Percentiles rank a stretch among this genome's conserved stretches.
Evolutionary conservation across 2,113 vertebrate species (phyloP).

Genomic region (Aphelocoma coerulescens): DNA sequence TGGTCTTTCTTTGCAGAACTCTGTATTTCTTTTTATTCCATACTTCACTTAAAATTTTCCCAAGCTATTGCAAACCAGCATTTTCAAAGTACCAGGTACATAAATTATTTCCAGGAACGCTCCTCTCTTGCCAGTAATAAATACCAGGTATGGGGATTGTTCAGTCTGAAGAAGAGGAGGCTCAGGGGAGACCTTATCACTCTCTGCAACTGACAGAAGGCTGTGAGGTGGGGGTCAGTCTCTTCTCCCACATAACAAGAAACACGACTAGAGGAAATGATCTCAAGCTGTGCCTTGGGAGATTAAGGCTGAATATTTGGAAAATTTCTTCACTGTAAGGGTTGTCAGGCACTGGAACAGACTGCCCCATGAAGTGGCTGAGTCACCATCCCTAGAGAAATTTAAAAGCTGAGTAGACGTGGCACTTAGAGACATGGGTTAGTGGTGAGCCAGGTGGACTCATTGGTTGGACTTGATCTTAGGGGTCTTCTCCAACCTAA

Average conservation of each 20-base stretch:
- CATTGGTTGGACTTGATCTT: neutral
- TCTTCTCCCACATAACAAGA: neutral
- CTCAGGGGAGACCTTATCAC: rapidly evolving
- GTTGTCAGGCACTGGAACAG: neutral
- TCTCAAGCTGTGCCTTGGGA: neutral
- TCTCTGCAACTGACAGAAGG: neutral
- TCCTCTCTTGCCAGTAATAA: neutral
- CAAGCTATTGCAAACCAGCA: neutral
- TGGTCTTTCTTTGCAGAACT: neutral
- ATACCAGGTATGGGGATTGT: neutral
- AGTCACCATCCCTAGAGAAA: neutral
- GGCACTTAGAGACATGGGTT: neutral
- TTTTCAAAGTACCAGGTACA: neutral
- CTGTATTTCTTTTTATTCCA: neutral
- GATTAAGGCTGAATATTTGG: neutral
- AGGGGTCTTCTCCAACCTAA: neutral
- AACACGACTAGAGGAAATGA: neutral
- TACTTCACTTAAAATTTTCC: neutral
- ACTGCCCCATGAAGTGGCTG: neutral
- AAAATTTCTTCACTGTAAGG: neutral
- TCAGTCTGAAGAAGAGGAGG: neutral
- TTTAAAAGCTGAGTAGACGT: neutral
- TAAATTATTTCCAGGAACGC: neutral
- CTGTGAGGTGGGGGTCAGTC: neutral
- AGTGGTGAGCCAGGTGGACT: neutral